Percentiles rank a stretch among this genome's conserved stretches.
These are phyloP conservation scores for Anagrus nilaparvatae DNA, from an alignment of 1,140 invertebrate genomes.

Conservation along the genomic window DNA sequence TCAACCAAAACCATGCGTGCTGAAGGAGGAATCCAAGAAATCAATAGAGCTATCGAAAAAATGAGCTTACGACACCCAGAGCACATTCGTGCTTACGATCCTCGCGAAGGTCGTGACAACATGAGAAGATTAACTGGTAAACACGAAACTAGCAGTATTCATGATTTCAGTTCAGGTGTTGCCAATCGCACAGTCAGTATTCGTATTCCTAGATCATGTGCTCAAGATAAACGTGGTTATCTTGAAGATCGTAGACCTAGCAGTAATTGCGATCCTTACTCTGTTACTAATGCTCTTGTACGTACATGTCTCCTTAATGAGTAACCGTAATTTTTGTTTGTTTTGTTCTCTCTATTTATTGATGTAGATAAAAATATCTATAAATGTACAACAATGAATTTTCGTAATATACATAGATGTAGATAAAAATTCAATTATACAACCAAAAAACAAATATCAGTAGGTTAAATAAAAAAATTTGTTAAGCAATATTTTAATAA, in stretches of 20 bases:
- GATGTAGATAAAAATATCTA: too few relatives aligned
- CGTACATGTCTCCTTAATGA: slow-evolving; percentile 60
- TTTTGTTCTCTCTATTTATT: background rate
- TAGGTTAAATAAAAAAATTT: too few relatives aligned
- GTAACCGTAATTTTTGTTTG: slow-evolving; percentile 24
- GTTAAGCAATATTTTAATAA: too few relatives aligned
- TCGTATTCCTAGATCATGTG: slow-evolving; percentile 70
- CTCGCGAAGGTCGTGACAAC: slow-evolving; percentile 71
- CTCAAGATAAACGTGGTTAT: slow-evolving; percentile 83
- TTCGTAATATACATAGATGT: too few relatives aligned
- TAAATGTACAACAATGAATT: too few relatives aligned
- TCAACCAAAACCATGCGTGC: slow-evolving; percentile 81
- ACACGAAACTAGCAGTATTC: slow-evolving; percentile 77
- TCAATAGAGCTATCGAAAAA: slow-evolving; percentile 71
- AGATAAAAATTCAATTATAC: too few relatives aligned
- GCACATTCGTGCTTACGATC: slow-evolving; percentile 87
- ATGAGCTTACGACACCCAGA: slow-evolving; percentile 70
- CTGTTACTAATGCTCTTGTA: slow-evolving; percentile 62
- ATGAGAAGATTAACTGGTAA: slow-evolving; percentile 71
- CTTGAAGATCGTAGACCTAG: slow-evolving; percentile 88
- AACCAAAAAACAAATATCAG: too few relatives aligned
- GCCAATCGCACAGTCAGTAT: slow-evolving; percentile 75
- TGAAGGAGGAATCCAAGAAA: slow-evolving; percentile 65
- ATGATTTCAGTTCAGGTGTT: slow-evolving; percentile 70
- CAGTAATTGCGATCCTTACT: slow-evolving; percentile 90